Evolutionary conservation across 2,797 vertebrate genomes (phyloP), one percentile per base, ranked within the genome.

Genomic region (Garrulus glandarius): DNA sequence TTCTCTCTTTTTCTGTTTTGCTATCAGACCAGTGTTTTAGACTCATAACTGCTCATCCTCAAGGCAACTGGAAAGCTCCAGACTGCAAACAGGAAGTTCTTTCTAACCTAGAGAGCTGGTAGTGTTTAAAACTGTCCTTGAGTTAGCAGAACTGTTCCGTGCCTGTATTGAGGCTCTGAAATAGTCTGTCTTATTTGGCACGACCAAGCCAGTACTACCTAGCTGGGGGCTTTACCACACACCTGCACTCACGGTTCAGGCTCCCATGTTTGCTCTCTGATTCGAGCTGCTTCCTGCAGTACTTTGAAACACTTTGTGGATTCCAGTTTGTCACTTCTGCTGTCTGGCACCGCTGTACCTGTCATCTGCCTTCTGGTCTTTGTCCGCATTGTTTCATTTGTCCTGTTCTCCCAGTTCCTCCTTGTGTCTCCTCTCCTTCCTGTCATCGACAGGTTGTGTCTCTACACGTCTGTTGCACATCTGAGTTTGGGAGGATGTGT

Each of bases 321-420:
- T 78, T 59, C 85, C 81, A 71, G 9, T 79, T 69, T 56, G 43
- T 50, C 4, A 1, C 53, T 56, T 46, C 29, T 70, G 52, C 55
- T 46, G 21, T 46, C 57, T 67, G 87, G 47, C 55, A 61, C 60
- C 9, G 11, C 90, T 91, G 86, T 86, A 84, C 87, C 88, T 94
- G 89, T 91, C 96, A 82, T 95, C 91, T 96, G 90, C 88, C 95
- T 95, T 84, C 61, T 56, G 89, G 76, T 94, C 96, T 96, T 92
- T 3, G 1, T 95, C 94, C 95, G 83, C 68, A 93, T 93, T 4
- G 4, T 86, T 77, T 92, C 77, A 67, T 79, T 93, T 86, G 84
- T 94, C 92, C 82, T 43, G 27, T 90, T 93, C 52, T 92, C 79
- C 94, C 69, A 65, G 92, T 69, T 91, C 60, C 68, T 77, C 85